Base-by-base conservation (phyloP, 1,140 invertebrate genomes). In the Pomacea maculata region DNA sequence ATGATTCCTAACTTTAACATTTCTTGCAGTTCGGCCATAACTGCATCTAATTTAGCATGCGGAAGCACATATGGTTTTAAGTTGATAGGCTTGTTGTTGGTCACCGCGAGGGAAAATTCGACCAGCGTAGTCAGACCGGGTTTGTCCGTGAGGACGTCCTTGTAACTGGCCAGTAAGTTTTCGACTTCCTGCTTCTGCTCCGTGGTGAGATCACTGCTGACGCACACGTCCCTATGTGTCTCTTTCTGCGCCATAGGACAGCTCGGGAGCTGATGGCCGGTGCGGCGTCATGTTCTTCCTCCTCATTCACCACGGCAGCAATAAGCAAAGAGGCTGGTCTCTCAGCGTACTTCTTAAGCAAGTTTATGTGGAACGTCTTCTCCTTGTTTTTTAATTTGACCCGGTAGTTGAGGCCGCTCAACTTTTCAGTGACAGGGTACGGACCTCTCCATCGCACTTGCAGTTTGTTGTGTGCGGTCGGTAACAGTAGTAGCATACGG, bases 1-100 rank as follows among this genome's bases (percentile, higher is more conserved):
- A 92, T 90, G 29, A 91, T 86, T 29, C 89, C 89, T 70, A 89
- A 79, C 29, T 82, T 61, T 25, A 89, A 83, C 74, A 93, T 83
- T 21, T 85, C 83, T 19, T 87, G 81, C 14, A 92, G 80, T 85
- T 92, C 88, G 21, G 86, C 67, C 9, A 91, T 86, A 17, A 92
- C 82, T 64, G 86, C 82, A 54, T 89, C 80, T 79, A 83, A 87
- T 6, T 92, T 72, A 12, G 89, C 87, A 82, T 88, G 90, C 7
- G 90, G 90, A 52, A 93, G 83, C 11, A 88, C 84, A 72, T 82
- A 85, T 4, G 81, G 83, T 57, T 82, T 80, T 34, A 81, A 57
- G 57, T 80, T 82, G 19, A 86, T 80, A 10, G 85, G 84, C 57
- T n/a, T 68, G 17, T 78, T 17, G 54, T 77, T 61, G 0, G 45